Conservation (phyloP, 2,888 invertebrate genomes). For the Malacosoma neustria region DNA sequence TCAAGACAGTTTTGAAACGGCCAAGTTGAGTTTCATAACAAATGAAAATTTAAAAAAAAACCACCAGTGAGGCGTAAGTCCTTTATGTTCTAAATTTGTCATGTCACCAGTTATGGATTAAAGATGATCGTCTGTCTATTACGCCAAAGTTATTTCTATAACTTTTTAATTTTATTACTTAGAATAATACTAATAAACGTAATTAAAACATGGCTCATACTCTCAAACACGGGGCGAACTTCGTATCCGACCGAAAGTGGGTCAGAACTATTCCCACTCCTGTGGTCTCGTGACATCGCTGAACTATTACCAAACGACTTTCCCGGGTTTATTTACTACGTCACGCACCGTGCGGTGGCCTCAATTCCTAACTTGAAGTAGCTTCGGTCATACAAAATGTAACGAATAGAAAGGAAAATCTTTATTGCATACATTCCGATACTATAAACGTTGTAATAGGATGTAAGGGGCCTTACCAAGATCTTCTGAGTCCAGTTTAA, state of each 20-base stretch:
- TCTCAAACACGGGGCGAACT: neutral
- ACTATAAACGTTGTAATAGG: too few relatives aligned
- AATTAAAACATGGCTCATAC: neutral
- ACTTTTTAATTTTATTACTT: too few relatives aligned
- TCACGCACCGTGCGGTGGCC: neutral
- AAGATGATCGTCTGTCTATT: too few relatives aligned
- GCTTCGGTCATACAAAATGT: neutral
- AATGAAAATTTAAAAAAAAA: too few relatives aligned
- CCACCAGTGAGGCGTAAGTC: too few relatives aligned
- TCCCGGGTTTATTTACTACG: neutral
- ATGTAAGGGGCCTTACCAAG: too few relatives aligned
- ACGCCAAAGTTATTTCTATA: too few relatives aligned
- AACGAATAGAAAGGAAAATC: neutral
- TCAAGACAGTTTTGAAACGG: too few relatives aligned
- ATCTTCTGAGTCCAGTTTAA: too few relatives aligned
- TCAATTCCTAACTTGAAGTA: neutral
- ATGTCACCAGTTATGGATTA: too few relatives aligned
- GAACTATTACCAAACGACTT: neutral
- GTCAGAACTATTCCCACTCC: neutral
- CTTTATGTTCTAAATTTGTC: too few relatives aligned
- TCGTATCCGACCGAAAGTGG: neutral
- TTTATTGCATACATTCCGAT: neutral
- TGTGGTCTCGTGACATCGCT: neutral
- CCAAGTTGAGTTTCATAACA: too few relatives aligned
- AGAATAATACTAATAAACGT: neutral